Percentiles rank a stretch among this genome's conserved stretches.
Conservation (phyloP, 2,113 vertebrate genomes). For the Antennarius striatus region DNA sequence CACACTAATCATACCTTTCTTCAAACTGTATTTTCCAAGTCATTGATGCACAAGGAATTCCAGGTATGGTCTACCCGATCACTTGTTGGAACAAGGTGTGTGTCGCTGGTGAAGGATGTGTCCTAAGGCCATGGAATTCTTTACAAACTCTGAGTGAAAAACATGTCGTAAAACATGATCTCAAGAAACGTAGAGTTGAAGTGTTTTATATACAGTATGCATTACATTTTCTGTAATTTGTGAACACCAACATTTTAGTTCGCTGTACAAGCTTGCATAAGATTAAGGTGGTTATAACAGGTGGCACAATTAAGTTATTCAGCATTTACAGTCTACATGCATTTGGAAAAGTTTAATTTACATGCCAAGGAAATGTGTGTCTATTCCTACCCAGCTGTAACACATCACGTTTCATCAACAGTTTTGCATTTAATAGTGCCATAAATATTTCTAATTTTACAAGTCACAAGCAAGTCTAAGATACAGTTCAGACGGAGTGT, state of each 20-base stretch:
- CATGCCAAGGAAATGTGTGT: too few species aligned
- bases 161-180: conserved; percentile 12
- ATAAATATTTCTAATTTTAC: too few species aligned
- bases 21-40: conserved; percentile 15
- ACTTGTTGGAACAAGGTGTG: conserved; percentile 37
- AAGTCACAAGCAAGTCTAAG: too few species aligned
- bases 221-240: neutral
- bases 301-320: neutral
- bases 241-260: neutral
- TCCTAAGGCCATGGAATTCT: conserved; percentile 28
- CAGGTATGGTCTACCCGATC: conserved; percentile 4
- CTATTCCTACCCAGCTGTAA: too few species aligned
- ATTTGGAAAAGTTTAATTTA: too few species aligned
- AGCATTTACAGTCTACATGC: too few species aligned
- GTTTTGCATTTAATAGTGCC: too few species aligned
- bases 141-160: neutral
- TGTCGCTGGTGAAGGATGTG: conserved; percentile 7
- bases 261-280: neutral
- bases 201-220: neutral
- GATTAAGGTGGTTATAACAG: neutral
- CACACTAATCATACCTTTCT: neutral
- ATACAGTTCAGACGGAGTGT: too few species aligned
- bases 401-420: too few species aligned
- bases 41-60: conserved; percentile 21
- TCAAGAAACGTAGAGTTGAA: neutral